phyloP scores from a whole-genome alignment of 2,113 vertebrate species.

The Sinocyclocheilus grahami region DNA sequence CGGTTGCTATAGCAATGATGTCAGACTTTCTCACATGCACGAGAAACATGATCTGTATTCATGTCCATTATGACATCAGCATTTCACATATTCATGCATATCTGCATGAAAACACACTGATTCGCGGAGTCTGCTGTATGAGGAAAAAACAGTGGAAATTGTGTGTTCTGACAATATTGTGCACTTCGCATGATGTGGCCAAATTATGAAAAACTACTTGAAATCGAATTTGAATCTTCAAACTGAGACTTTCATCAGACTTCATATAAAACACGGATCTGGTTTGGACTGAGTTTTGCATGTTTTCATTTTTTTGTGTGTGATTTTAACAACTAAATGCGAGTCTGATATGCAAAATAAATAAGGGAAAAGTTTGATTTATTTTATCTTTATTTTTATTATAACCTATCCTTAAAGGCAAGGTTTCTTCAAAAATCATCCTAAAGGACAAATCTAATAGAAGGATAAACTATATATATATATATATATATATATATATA shows the following conservation, averaged over 20 bases:
- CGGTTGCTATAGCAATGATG: background rate
- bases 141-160: background rate
- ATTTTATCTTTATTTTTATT: no score
- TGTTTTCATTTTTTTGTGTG: no score
- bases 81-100: background rate
- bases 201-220: background rate
- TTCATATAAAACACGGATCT: background rate
- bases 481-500: no score
- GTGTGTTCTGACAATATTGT: background rate
- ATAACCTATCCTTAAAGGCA: no score
- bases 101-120: background rate
- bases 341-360: background rate
- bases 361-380: no score
- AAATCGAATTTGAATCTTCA: background rate
- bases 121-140: background rate
- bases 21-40: background rate
- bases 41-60: background rate
- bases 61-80: background rate
- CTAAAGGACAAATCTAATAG: no score
- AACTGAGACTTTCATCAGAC: background rate
- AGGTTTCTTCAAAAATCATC: no score
- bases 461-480: no score
- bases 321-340: background rate
- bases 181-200: background rate
- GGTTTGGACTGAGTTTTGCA: background rate